phyloP scores from a whole-genome alignment of 1,140 invertebrate species.

The Oreohelix idahoensis region DNA sequence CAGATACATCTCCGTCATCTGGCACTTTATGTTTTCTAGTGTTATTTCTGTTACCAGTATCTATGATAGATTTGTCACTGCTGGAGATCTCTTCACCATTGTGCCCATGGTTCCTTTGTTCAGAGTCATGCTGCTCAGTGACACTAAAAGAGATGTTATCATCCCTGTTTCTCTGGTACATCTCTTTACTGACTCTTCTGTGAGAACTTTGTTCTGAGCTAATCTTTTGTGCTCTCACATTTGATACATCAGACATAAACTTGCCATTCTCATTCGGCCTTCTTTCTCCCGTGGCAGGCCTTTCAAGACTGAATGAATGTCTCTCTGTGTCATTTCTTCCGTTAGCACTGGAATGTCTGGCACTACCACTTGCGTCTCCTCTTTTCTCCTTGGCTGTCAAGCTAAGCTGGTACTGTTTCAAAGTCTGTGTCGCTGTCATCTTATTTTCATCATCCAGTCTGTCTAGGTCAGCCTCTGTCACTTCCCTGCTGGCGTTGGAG shows the following conservation, averaged over 20 bases:
- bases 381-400: background rate
- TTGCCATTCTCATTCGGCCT: background rate
- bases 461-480: background rate
- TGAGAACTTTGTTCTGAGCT: background rate
- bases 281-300: slow-evolving; percentile 23
- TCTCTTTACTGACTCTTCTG: background rate
- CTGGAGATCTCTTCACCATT: background rate
- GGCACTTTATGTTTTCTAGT: background rate
- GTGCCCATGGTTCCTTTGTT: background rate
- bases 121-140: background rate
- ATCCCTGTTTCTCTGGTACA: background rate
- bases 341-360: background rate
- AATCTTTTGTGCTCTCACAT: background rate
- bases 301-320: background rate
- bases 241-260: background rate
- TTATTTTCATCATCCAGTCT: background rate
- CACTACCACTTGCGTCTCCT: background rate
- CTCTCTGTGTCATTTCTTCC: no score
- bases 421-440: slow-evolving; percentile 10
- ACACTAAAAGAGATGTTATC: background rate
- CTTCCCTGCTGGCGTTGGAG: background rate
- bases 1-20: background rate
- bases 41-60: background rate
- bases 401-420: slow-evolving; percentile 31
- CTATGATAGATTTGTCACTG: background rate